Evolutionary conservation across 1,140 invertebrate genomes (phyloP), one percentile per base, ranked within the genome.

Genomic region (Dolichoris vasculosae): DNA sequence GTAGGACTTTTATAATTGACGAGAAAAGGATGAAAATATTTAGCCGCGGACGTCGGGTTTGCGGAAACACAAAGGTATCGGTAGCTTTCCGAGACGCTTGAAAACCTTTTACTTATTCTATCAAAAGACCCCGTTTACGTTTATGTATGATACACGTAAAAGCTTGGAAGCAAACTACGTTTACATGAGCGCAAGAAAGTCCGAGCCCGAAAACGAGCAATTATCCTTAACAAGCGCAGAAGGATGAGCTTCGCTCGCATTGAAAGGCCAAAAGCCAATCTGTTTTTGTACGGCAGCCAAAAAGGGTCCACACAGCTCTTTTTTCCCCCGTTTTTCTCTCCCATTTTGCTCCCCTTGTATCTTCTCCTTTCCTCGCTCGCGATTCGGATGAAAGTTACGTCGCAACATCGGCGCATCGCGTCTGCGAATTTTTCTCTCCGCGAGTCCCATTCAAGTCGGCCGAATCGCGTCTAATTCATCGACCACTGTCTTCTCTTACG

Each of bases 391-490:
- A 38, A 59, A 64, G 73, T 77, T 76, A 35, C 48, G 48, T 17
- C 15, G 35, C 8, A 59, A 43, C 23, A 11, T 43, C 23, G 20
- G 15, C 11, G 35, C 17, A 38, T 30, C 11, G 32, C 32, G 9
- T 32, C 73, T 40, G 59, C 40, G 75, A 84, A 55, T 84, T 84
- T 84, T 85, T 51, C 23, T 67, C 48, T 48, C 17, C 32, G 81
- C 81, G 30, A 46, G 30, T n/a, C 51, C 77, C 55, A 64, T 79
- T 64, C 55, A 40, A 79, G 30, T 35, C 82, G 23, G 23, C 15
- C 55, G 82, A 73, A 81, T 78, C 55, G 71, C 83, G 20, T 85
- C 86, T 85, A 87, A 87, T 82, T 85, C 79, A 79, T 2, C 78
- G 82, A 38, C 64, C 69, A 69, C 35, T 73, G 82, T 84, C 82